Evolutionary conservation across 2,797 vertebrate species (phyloP).

Genomic region (Silurus aristotelis): DNA sequence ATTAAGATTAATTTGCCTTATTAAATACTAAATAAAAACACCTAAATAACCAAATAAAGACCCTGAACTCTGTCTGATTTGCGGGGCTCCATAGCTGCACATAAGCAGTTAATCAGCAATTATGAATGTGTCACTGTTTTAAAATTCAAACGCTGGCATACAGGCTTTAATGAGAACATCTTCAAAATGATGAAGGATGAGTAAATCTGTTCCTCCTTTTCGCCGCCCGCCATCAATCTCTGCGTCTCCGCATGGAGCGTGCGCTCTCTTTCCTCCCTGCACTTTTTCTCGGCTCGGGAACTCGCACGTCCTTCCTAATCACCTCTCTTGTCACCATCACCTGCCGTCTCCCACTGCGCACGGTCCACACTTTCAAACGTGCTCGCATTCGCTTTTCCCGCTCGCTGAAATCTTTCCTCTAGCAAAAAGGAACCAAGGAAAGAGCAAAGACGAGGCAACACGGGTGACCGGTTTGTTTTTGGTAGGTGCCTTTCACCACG

Average conservation of each 20-base stretch:
- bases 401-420: not conserved
- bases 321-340: conserved; percentile 33
- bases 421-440: not conserved
- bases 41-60: too few relatives aligned
- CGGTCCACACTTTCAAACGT: conserved; percentile 42
- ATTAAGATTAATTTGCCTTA: not conserved
- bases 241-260: conserved; percentile 17
- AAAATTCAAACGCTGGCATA: not conserved
- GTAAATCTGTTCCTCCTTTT: conserved; percentile 34
- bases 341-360: conserved; percentile 27
- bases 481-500: conserved; percentile 41
- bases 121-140: conserved; percentile 18
- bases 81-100: not conserved
- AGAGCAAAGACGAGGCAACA: not conserved
- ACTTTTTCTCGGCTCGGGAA: conserved; percentile 29
- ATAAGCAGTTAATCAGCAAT: conserved; percentile 12
- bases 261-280: conserved; percentile 12
- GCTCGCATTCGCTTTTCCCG: conserved; percentile 36
- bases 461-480: conserved; percentile 46
- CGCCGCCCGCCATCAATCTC: conserved; percentile 32
- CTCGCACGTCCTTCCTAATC: conserved; percentile 28
- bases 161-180: conserved; percentile 41
- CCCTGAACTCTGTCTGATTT: not conserved
- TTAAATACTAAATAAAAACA: not conserved
- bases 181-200: conserved; percentile 48